Percentiles rank a stretch among this genome's conserved stretches.
Conservation (phyloP, 2,797 vertebrate species). For the Mormyrus proboscirostris region DNA sequence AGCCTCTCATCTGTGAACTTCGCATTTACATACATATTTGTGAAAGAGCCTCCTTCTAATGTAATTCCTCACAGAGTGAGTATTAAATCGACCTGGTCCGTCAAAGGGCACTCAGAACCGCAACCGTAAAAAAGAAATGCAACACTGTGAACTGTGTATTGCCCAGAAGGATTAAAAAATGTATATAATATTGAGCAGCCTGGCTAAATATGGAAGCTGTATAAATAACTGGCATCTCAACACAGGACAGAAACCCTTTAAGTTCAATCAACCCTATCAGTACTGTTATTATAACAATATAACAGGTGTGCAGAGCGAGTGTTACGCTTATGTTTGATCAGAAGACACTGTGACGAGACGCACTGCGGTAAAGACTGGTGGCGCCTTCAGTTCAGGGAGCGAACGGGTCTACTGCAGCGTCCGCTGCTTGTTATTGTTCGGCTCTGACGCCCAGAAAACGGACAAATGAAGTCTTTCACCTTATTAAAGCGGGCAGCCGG, state of each 20-base stretch:
- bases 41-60: background rate
- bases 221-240: background rate
- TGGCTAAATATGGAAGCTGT: background rate
- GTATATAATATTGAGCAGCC: background rate
- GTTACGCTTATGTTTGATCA: background rate
- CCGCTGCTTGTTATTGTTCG: background rate
- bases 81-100: background rate
- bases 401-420: background rate
- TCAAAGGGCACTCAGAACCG: background rate
- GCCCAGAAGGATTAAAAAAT: background rate
- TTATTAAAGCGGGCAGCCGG: constrained; percentile 10
- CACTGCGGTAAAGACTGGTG: background rate
- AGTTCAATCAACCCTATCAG: background rate
- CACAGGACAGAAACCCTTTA: background rate
- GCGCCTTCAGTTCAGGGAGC: background rate
- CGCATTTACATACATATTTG: background rate
- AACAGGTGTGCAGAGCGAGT: background rate
- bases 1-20: background rate
- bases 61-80: background rate
- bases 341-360: background rate
- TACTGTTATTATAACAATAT: background rate
- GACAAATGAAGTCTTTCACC: constrained; percentile 10
- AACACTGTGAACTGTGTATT: background rate
- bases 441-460: background rate
- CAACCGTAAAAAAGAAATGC: background rate